These are phyloP conservation scores for Agrochola circellaris DNA, from an alignment of 2,888 invertebrate species.

Conservation along the genomic window DNA sequence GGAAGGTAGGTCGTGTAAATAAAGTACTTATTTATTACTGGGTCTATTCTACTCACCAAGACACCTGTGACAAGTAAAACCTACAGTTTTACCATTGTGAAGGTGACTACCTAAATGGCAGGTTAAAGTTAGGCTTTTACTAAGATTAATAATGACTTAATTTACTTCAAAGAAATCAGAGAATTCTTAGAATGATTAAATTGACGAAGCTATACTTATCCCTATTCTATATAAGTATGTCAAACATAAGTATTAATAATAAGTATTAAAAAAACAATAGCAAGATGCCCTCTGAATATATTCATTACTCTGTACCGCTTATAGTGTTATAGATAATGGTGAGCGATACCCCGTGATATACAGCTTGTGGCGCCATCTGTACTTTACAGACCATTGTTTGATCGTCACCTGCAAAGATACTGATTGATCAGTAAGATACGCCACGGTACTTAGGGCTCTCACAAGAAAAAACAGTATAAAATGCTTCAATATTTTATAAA, in stretches of 20 bases:
- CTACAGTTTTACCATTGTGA: neutral
- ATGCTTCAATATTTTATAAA: neutral
- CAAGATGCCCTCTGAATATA: conserved; percentile 52
- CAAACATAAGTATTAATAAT: too few species aligned
- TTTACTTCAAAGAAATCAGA: neutral
- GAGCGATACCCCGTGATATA: conserved; percentile 86
- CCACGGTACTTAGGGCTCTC: neutral
- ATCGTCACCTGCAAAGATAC: conserved; percentile 64
- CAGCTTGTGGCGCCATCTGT: conserved; percentile 85
- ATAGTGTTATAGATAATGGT: conserved; percentile 85
- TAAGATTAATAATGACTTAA: neutral
- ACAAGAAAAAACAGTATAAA: neutral
- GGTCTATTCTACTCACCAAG: neutral
- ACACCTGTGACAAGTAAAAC: neutral
- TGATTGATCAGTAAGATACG: conserved; percentile 29
- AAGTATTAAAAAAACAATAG: neutral
- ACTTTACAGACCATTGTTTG: conserved; percentile 63
- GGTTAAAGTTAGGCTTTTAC: neutral
- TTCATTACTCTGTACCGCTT: conserved; percentile 68
- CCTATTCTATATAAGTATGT: too few species aligned
- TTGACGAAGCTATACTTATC: too few species aligned
- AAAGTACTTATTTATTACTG: neutral
- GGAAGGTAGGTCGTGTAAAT: neutral
- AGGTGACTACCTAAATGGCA: neutral
- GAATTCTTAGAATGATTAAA: neutral